Evolutionary conservation across 2,797 vertebrate species (phyloP), one percentile per base, ranked within the genome.

Genomic region (Eurystomus glaucurus): DNA sequence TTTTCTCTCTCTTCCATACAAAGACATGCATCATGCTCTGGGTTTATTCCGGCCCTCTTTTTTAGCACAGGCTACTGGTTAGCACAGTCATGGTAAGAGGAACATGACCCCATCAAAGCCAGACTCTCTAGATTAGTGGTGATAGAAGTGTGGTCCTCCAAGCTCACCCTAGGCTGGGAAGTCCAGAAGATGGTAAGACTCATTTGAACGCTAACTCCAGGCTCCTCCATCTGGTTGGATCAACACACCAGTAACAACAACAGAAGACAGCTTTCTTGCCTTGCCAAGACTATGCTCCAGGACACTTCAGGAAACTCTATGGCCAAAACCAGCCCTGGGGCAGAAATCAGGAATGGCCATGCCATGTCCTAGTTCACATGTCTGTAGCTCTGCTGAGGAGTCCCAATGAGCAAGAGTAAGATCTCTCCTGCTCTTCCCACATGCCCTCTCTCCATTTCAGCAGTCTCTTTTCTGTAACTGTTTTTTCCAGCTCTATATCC

Each of bases 221-320:
- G 2, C 65, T 58, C 41, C 65, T 81, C 72, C 6, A 0, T 2
- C 12, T 0, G 0, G 9, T 54, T 58, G 33, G 26, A 18, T 11
- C 51, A 39, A 29, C 35, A 69, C 25, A 60, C 2, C 57, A 5
- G 25, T 6, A 50, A 6, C 33, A 19, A 0, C 0, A 1, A 4
- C 15, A 25, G 70, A 14, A 71, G 10, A 15, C 3, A 35, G 6
- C 5, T 50, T 54, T 23, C 41, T 43, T 18, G 20, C 19, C 4
- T 14, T n/a, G 4, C 52, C 57, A 41, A 48, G 46, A 7, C 15
- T 25, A 6, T 11, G 19, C 10, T 46, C n/a, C 21, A 20, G n/a
- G 45, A 10, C 13, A 2, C 26, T 21, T n/a, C n/a, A 48, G 55
- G 46, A 88, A 29, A 6, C 0, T 2, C 16, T 18, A 10, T 19